These are phyloP conservation scores for Leptinotarsa lineolata DNA, from an alignment of 1,140 invertebrate genomes.

Conservation along the genomic window DNA sequence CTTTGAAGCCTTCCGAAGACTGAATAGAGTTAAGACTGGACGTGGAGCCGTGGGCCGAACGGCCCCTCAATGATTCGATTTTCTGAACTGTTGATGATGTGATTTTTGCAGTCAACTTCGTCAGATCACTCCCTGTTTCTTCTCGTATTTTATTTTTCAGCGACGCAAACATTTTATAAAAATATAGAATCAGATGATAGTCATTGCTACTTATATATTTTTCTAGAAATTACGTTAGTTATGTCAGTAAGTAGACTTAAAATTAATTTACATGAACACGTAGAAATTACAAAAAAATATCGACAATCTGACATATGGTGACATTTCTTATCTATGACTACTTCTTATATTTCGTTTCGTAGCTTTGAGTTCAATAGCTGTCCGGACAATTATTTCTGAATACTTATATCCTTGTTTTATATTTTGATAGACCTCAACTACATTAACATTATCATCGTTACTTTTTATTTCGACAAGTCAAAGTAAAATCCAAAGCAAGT, in stretches of 20 bases:
- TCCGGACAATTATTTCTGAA: too few relatives aligned
- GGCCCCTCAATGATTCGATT: slow-evolving; percentile 59
- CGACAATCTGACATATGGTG: background rate
- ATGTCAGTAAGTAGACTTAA: background rate
- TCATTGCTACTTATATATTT: background rate
- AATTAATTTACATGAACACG: slow-evolving; percentile 4
- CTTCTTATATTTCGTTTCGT: too few relatives aligned
- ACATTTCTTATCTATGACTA: too few relatives aligned
- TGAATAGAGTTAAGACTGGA: slow-evolving; percentile 65
- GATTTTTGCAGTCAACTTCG: slow-evolving; percentile 57
- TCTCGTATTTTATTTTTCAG: slow-evolving; percentile 76
- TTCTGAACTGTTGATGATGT: slow-evolving; percentile 58
- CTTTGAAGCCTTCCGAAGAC: slow-evolving; percentile 53
- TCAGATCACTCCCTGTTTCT: slow-evolving; percentile 73
- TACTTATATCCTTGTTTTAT: too few relatives aligned
- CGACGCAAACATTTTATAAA: slow-evolving; percentile 63
- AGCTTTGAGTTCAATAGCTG: too few relatives aligned
- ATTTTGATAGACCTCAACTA: too few relatives aligned
- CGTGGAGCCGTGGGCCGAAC: slow-evolving; percentile 64
- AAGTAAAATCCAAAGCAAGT: too few relatives aligned
- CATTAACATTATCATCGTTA: too few relatives aligned
- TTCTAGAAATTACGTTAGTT: background rate
- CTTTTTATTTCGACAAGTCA: too few relatives aligned
- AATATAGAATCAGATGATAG: background rate
- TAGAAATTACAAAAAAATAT: background rate